Base-by-base conservation (phyloP, 92 coral and sea anemone species). In the Micromussa lordhowensis region DNA sequence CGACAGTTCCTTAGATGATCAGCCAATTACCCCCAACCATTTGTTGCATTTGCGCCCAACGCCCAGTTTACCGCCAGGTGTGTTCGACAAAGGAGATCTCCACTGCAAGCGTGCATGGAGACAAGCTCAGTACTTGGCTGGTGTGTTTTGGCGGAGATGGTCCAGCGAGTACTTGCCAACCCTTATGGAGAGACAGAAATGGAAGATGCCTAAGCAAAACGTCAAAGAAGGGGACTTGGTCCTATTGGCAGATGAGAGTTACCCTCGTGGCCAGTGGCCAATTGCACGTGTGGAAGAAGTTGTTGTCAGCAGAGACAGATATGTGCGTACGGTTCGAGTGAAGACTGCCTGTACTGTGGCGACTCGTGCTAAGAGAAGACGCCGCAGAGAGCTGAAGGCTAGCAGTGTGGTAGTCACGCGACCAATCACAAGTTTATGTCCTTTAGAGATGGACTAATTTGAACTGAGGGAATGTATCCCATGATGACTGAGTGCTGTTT, bases 81-180 rank as follows among this genome's bases (percentile, higher is more conserved):
- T 4, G 48, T 40, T 40, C 7, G 48, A 4, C 48, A 40, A 40
- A 10, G 48, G 48, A 40, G 48, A 40, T 40, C 48, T 40, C 7
- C 10, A 40, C 7, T 40, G 48, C 48, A 54, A 54, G 68, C 81
- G 90, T 68, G 87, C 61, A 5, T 90, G 93, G 93, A 85, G 90
- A 85, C 93, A 90, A 79, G 93, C 93, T 2, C 87, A 90, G 77
- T 90, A 90, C 66, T 90, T 90, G 59, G 69, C 87, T 21, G 73
- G 71, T 63, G 77, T 89, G 48, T 89, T 89, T 84, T 89, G 92
- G 88, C 78, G 79, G 34, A 75, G 92, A 32, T 89, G 92, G 92
- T 15, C 48, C 48, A 40, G 7, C 48, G 0, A 40, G 48, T 40
- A 40, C 48, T 40, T 40, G 7, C 48, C 48, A 40, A 40, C 48